A percentile compares a stretch with the other conserved stretches of the same genome.
phyloP scores from a whole-genome alignment of 1,140 invertebrate species.

The Caenorhabditis briggsae region DNA sequence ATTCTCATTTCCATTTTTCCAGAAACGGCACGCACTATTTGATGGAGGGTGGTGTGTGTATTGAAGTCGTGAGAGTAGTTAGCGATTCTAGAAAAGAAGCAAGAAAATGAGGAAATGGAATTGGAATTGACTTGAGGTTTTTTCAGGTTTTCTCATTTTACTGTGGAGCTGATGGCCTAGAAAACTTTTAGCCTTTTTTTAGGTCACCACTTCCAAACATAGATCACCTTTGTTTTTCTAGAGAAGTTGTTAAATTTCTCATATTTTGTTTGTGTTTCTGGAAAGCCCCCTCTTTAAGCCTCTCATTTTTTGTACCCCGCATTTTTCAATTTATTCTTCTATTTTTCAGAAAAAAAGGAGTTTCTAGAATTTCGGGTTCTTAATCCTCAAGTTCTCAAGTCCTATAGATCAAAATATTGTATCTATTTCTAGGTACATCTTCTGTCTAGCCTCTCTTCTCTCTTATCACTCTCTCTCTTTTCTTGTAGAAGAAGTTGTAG shows the following conservation, averaged over 20 bases:
- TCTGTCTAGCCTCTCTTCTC: neutral
- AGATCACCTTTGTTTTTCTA: neutral
- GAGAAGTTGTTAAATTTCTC: neutral
- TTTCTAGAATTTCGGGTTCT: too few species aligned
- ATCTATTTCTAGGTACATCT: conserved; percentile 25
- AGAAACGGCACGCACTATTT: neutral
- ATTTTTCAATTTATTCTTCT: neutral
- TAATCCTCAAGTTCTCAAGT: too few species aligned
- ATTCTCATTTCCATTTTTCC: conserved; percentile 24
- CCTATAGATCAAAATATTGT: neutral
- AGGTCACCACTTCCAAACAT: neutral
- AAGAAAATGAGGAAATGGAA: neutral
- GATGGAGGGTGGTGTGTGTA: neutral
- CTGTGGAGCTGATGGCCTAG: too few species aligned
- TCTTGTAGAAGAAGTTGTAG: conserved; percentile 3
- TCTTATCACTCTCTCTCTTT: neutral
- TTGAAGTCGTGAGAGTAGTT: neutral
- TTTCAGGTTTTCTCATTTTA: too few species aligned
- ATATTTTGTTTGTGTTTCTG: neutral
- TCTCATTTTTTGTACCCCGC: conserved; percentile 30
- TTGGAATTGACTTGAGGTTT: conserved; percentile 4
- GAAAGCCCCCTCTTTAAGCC: conserved; percentile 2
- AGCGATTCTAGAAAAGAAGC: neutral
- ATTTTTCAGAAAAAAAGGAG: neutral
- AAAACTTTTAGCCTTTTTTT: neutral